Evolutionary conservation across 2,888 invertebrate genomes (phyloP), one percentile per base, ranked within the genome.

Genomic region (Noctua janthina): DNA sequence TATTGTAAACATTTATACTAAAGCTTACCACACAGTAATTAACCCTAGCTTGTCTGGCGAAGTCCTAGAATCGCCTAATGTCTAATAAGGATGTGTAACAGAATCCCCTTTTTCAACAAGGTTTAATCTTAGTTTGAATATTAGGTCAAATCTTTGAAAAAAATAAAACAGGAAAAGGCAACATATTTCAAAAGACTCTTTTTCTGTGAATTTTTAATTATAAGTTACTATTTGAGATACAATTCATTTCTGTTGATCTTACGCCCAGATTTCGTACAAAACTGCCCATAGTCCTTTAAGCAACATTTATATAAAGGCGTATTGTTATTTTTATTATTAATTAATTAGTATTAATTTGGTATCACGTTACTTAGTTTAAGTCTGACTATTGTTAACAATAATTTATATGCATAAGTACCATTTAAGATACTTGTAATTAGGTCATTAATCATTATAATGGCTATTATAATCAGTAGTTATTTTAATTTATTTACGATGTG

Each of bases 331-430:
- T 51, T 20, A 43, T 13, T 51, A 17, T 59, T 1, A 1, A 17
- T 51, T 64, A 29, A n/a, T 62, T 62, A 64, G 64, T 64, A 23
- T 56, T n/a, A n/a, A 59, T 56, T 43, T 23, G 10, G 7, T 66
- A 66, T 11, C 15, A 29, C 6, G 13, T 66, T 64, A 35, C 23
- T 78, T 66, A 43, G 8, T 39, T 72, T 29, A 54, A 67, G 20
- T 59, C 49, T 39, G 69, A 23, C 17, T 69, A 67, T 54, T 82
- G 82, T 82, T 71, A 76, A 82, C 79, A 82, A 66, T 74, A 46
- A 79, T 29, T 29, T n/a, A 1, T 15, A 39, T 35, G 35, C 13
- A 76, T 13, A 71, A 5, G 13, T 59, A 49, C 13, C 35, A 7
- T 78, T 46, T n/a, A 66, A 3, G 54, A 68, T 35, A 29, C 49